phyloP scores from a whole-genome alignment of 2,797 vertebrate genomes.

The Sebastes nivosus region DNA sequence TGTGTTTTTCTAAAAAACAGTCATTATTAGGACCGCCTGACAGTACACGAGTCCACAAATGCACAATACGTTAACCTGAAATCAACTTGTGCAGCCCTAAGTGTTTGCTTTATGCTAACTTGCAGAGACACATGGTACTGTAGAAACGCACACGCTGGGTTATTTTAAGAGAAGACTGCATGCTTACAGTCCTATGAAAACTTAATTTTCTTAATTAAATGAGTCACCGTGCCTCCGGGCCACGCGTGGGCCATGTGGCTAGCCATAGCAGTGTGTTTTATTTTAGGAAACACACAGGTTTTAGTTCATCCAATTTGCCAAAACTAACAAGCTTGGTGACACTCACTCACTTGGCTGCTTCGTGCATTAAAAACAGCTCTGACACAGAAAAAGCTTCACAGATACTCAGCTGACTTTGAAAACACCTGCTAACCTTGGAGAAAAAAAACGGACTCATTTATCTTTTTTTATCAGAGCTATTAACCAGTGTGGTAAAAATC shows the following conservation, averaged over 20 bases:
- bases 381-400: neutral
- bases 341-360: neutral
- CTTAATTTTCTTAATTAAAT: constrained; percentile 51
- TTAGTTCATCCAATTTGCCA: constrained; percentile 20
- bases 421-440: neutral
- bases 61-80: neutral
- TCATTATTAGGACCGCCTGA: neutral
- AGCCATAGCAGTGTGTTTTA: constrained; percentile 21
- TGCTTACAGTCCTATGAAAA: constrained; percentile 21
- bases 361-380: neutral
- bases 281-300: constrained; percentile 23
- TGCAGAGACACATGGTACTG: neutral
- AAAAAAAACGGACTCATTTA: neutral
- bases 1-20: neutral
- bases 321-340: constrained; percentile 18
- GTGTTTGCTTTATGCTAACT: neutral
- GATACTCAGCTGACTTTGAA: neutral
- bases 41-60: neutral
- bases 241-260: neutral
- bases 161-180: neutral
- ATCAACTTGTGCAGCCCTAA: neutral
- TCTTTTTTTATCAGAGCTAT: neutral
- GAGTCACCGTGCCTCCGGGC: constrained; percentile 40
- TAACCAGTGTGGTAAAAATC: neutral
- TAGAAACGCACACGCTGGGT: neutral